Conservation (phyloP, 2,113 vertebrate species). For the Tachuris rubrigastra region DNA sequence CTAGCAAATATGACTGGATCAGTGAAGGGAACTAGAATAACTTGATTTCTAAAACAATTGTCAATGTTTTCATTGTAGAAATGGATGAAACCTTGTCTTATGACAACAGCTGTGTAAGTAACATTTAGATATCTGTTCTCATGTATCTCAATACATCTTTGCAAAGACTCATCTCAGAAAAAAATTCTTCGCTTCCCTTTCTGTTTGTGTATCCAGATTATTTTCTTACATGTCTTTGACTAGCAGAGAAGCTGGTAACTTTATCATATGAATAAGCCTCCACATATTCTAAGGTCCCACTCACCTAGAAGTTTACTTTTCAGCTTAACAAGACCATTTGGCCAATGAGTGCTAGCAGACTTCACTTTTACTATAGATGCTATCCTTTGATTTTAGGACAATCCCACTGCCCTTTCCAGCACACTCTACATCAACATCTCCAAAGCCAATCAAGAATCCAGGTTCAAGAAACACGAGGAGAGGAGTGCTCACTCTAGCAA, state of each 20-base stretch:
- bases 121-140: not conserved
- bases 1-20: not conserved
- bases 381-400: not conserved
- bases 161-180: not conserved
- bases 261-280: not conserved
- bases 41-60: not conserved
- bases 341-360: not conserved
- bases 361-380: not conserved
- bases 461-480: not conserved
- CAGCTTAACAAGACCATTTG: not conserved
- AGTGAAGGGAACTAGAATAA: not conserved
- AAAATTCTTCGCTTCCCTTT: not conserved
- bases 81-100: fast-evolving
- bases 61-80: not conserved
- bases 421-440: not conserved
- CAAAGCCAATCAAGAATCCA: not conserved
- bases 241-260: not conserved
- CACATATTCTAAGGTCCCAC: not conserved
- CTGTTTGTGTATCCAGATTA: not conserved
- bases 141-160: fast-evolving
- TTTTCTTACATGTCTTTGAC: not conserved
- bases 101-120: not conserved
- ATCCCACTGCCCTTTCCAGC: fast-evolving
- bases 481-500: not conserved
- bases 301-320: not conserved